phyloP scores from a whole-genome alignment of 1,140 invertebrate genomes.

The Ptiloglossa arizonensis region DNA sequence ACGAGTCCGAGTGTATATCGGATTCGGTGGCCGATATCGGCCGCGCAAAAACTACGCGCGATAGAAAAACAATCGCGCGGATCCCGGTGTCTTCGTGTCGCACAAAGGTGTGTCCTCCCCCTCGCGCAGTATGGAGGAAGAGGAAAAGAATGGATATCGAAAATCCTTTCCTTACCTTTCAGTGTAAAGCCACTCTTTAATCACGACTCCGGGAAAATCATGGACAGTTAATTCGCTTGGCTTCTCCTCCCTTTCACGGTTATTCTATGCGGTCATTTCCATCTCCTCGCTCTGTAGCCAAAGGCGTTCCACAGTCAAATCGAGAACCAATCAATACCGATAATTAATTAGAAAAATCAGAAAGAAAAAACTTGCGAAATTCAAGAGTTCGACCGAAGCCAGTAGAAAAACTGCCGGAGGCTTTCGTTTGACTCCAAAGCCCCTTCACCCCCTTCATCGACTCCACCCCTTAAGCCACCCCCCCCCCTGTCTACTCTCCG shows the following conservation, averaged over 20 bases:
- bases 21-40: too few species aligned
- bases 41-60: not conserved
- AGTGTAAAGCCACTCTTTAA: slow-evolving; percentile 56
- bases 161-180: slow-evolving; percentile 54
- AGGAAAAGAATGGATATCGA: slow-evolving; percentile 36
- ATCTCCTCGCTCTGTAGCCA: slow-evolving; percentile 57
- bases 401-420: slow-evolving; percentile 68
- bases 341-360: slow-evolving; percentile 77
- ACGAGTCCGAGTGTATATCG: too few species aligned
- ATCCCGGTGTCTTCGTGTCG: not conserved
- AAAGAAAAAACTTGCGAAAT: slow-evolving; percentile 70
- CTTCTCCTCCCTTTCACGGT: slow-evolving; percentile 53
- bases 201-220: slow-evolving; percentile 61
- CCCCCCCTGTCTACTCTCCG: slow-evolving; percentile 24
- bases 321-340: slow-evolving; percentile 73
- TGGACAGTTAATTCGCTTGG: slow-evolving; percentile 65
- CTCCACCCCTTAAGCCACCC: slow-evolving; percentile 30
- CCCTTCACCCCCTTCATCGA: slow-evolving; percentile 39
- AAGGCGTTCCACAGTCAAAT: slow-evolving; percentile 66
- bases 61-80: not conserved
- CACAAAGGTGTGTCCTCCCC: not conserved
- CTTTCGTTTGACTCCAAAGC: slow-evolving; percentile 59
- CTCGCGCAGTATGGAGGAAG: not conserved
- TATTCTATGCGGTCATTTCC: slow-evolving; percentile 65
- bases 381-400: slow-evolving; percentile 55